Percentiles rank a stretch among this genome's conserved stretches.
These are phyloP conservation scores for Tridacna gigas DNA, from an alignment of 2,888 invertebrate species.

Conservation along the genomic window DNA sequence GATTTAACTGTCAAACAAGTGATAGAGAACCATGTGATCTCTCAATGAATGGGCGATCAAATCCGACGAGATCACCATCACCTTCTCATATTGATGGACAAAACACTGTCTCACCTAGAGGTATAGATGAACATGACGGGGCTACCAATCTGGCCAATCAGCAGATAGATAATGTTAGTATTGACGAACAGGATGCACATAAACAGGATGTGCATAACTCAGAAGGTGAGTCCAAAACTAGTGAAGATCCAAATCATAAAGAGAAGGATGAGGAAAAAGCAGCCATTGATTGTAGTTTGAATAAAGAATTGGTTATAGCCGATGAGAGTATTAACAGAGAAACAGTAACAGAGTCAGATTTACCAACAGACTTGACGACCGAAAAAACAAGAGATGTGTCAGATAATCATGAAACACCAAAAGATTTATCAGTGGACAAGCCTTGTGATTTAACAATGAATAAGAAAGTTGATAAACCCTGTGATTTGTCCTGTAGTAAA, in stretches of 20 bases:
- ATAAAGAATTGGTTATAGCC: not conserved
- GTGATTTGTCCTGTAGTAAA: constrained; percentile 34
- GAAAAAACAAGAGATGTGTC: constrained; percentile 3
- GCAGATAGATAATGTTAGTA: not conserved
- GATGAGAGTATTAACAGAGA: constrained; percentile 4
- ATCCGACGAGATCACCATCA: constrained; percentile 32
- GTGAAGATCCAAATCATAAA: constrained; percentile 26
- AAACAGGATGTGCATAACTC: not conserved
- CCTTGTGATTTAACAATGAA: constrained; percentile 41
- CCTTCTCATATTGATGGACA: constrained; percentile 13
- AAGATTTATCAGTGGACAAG: constrained; percentile 18
- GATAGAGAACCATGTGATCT: constrained; percentile 70
- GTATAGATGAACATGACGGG: constrained; percentile 22
- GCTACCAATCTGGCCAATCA: constrained; percentile 2
- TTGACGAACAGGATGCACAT: not conserved
- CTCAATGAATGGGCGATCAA: constrained; percentile 64
- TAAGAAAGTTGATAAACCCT: constrained; percentile 31
- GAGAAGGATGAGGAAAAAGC: not conserved
- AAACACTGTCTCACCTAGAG: constrained; percentile 23
- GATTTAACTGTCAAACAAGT: constrained; percentile 47
- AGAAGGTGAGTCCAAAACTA: constrained; percentile 15
- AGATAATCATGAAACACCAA: constrained; percentile 17
- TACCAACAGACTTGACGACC: constrained; percentile 25
- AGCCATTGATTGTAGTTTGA: not conserved
- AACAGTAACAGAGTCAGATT: constrained; percentile 21